Conservation (phyloP, 2,888 invertebrate species). For the Lycophotia porphyrea region DNA sequence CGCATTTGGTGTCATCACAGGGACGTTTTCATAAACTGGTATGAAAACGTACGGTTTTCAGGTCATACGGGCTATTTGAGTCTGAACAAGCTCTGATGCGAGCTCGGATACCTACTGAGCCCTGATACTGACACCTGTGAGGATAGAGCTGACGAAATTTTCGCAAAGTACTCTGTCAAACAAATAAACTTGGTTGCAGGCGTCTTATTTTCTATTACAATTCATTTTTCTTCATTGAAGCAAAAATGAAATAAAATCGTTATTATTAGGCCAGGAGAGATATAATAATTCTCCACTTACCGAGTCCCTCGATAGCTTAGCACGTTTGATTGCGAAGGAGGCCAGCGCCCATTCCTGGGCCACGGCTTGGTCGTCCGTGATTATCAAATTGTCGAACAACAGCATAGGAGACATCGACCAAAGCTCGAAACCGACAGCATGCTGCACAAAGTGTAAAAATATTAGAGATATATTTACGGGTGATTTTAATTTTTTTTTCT, state of each 20-base stretch:
- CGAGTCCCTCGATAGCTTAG: constrained; percentile 94
- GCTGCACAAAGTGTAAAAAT: constrained; percentile 85
- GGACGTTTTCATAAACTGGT: not conserved
- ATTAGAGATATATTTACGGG: not conserved
- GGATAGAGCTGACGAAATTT: not conserved
- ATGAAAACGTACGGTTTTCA: not conserved
- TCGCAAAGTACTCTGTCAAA: not conserved
- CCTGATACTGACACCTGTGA: not conserved
- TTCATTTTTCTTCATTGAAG: not conserved
- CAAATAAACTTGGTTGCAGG: not conserved
- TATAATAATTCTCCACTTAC: constrained; percentile 88
- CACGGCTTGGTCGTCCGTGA: constrained; percentile 95
- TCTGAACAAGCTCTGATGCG: not conserved
- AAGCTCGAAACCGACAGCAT: constrained; percentile 98
- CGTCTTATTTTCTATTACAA: not conserved
- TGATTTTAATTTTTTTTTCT: not conserved
- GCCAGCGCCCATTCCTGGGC: constrained; percentile 95
- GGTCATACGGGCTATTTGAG: not conserved
- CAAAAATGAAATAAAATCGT: not conserved
- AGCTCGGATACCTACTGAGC: not conserved
- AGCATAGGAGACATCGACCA: constrained; percentile 99
- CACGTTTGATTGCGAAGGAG: constrained; percentile 96
- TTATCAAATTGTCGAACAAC: constrained; percentile 98
- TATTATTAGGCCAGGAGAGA: not conserved
- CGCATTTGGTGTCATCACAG: not conserved